Evolutionary conservation across 2,888 invertebrate species (phyloP).

Genomic region (Synanthedon myopaeformis): DNA sequence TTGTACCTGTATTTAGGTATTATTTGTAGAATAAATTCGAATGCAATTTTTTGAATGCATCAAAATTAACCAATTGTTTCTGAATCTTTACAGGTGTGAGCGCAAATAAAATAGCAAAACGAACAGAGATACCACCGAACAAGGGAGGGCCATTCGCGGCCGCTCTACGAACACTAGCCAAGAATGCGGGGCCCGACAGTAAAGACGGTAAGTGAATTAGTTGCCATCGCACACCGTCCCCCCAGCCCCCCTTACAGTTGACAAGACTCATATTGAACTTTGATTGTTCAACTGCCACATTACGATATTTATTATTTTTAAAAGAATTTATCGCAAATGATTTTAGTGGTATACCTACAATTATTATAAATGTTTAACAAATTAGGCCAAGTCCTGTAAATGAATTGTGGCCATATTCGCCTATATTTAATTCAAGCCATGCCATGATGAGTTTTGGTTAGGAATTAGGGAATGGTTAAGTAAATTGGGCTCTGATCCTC

Average conservation of each 20-base stretch:
- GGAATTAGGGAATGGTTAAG: too few species aligned
- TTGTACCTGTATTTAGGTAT: too few species aligned
- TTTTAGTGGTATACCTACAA: too few species aligned
- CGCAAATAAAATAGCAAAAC: slow-evolving; percentile 56
- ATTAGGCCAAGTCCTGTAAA: too few species aligned
- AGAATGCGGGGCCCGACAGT: slow-evolving; percentile 86
- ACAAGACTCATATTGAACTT: neutral
- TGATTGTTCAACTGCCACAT: too few species aligned
- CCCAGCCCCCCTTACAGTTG: slow-evolving; percentile 1
- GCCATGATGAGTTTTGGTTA: too few species aligned
- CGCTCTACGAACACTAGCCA: slow-evolving; percentile 89
- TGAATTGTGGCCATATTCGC: too few species aligned
- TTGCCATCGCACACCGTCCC: neutral
- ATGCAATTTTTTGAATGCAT: neutral
- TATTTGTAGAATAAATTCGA: neutral
- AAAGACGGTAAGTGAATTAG: slow-evolving; percentile 70
- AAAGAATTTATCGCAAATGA: too few species aligned
- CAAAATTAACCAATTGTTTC: neutral
- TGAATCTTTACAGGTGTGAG: slow-evolving; percentile 50
- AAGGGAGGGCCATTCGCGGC: slow-evolving; percentile 87
- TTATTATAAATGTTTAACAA: too few species aligned
- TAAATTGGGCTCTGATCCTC: too few species aligned
- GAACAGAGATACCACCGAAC: slow-evolving; percentile 56
- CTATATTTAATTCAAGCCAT: too few species aligned
- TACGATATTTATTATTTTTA: too few species aligned